A percentile compares a stretch with the other conserved stretches of the same genome.
Conservation (phyloP, 23 tunicate genomes). For the Oikopleura dioica region DNA sequence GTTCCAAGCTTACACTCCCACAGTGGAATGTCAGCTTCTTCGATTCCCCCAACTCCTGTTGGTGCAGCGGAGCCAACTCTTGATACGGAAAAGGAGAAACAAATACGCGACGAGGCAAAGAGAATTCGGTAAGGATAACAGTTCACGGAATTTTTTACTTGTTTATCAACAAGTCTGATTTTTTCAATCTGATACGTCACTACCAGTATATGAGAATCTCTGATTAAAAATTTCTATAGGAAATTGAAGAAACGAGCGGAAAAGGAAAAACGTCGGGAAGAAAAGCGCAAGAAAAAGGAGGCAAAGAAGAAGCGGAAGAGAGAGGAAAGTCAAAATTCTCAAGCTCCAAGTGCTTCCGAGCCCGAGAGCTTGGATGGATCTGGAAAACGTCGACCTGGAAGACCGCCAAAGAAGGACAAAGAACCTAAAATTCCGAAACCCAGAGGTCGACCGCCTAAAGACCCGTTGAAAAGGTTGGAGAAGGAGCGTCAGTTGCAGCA, state of each 20-base stretch:
- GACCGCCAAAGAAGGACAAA: not conserved
- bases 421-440: not conserved
- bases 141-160: no score
- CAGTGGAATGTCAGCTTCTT: no score
- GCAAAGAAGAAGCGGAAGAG: not conserved
- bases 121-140: no score
- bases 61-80: no score
- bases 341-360: not conserved
- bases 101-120: no score
- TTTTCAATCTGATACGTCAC: no score
- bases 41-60: no score
- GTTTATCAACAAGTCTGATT: no score
- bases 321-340: not conserved
- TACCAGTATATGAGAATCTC: no score
- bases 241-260: not conserved
- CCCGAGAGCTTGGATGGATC: not conserved
- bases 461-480: not conserved
- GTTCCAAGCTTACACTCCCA: no score
- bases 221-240: no score
- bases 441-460: conserved; percentile 4
- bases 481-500: not conserved
- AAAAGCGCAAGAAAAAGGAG: not conserved
- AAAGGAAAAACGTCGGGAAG: not conserved
- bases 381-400: not conserved
- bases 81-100: no score